These are phyloP conservation scores for Oophaga pumilio DNA, from an alignment of 2,113 vertebrate genomes.

Conservation along the genomic window DNA sequence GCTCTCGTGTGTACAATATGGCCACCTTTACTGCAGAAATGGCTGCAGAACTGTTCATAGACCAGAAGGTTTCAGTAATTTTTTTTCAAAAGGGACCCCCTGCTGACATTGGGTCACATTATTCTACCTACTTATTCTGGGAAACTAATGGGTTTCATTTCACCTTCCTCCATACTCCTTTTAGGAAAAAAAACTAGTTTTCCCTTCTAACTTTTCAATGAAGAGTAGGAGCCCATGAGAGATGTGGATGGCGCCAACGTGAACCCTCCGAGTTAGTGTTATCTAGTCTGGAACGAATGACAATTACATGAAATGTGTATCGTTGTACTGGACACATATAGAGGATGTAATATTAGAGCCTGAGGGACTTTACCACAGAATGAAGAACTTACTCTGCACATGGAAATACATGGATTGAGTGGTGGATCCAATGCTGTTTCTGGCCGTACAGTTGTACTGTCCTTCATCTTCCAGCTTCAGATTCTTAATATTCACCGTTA, in stretches of 20 bases:
- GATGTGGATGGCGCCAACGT: background rate
- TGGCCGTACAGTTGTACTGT: slow-evolving; percentile 67
- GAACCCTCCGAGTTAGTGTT: background rate
- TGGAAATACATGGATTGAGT: slow-evolving; percentile 49
- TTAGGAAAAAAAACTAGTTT: background rate
- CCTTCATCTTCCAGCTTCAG: slow-evolving; percentile 24
- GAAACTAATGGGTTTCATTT: background rate
- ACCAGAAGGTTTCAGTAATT: background rate
- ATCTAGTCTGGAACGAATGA: no score
- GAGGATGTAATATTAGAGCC: background rate
- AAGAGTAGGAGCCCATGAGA: background rate
- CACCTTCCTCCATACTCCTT: background rate
- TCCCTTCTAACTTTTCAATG: background rate
- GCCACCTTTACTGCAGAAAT: background rate
- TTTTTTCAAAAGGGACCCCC: background rate
- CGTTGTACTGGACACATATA: background rate
- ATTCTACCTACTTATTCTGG: background rate
- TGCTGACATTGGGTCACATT: background rate
- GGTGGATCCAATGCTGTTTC: slow-evolving; percentile 62
- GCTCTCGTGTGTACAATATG: no score
- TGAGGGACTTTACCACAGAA: background rate
- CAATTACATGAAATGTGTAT: no score
- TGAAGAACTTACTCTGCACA: slow-evolving; percentile 61
- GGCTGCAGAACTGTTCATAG: background rate
- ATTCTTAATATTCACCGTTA: slow-evolving; percentile 62